phyloP scores from a whole-genome alignment of 2,797 vertebrate genomes.

The Huso huso region DNA sequence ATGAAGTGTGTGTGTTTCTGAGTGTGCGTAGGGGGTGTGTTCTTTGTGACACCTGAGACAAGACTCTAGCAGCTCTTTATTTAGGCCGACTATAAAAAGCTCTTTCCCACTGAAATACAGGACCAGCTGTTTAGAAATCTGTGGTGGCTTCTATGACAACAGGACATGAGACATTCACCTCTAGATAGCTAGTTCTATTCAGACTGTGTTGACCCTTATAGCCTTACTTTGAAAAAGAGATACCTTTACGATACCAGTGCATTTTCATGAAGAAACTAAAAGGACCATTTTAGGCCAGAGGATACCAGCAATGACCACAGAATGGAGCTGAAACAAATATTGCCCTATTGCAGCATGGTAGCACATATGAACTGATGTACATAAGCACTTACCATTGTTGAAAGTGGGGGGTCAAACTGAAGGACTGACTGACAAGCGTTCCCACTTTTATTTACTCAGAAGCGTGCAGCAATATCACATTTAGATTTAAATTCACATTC shows the following conservation, averaged over 20 bases:
- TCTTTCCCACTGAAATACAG: slow-evolving; percentile 76
- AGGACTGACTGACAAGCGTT: slow-evolving; percentile 5
- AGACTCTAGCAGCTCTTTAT: slow-evolving; percentile 60
- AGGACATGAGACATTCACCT: slow-evolving; percentile 31
- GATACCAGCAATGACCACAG: no score
- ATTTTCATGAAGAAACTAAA: not conserved
- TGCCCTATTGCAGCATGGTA: no score
- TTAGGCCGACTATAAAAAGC: slow-evolving; percentile 71
- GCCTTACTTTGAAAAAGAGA: no score
- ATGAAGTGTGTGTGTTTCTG: slow-evolving; percentile 48
- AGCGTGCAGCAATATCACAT: no score
- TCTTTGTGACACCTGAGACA: slow-evolving; percentile 77
- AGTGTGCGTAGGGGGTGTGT: slow-evolving; percentile 34
- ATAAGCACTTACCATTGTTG: no score
- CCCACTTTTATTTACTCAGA: no score
- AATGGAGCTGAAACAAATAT: no score
- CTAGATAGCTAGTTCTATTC: slow-evolving; percentile 22
- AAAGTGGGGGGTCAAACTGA: not conserved
- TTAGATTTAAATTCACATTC: no score
- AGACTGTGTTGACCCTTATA: no score
- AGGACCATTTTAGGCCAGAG: no score
- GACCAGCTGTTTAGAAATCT: slow-evolving; percentile 67
- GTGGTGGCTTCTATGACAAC: slow-evolving; percentile 48
- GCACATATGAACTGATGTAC: no score
- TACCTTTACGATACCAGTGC: slow-evolving; percentile 23